Evolutionary conservation across 2,113 vertebrate species (phyloP), one percentile per base, ranked within the genome.

Genomic region (Podarcis muralis): DNA sequence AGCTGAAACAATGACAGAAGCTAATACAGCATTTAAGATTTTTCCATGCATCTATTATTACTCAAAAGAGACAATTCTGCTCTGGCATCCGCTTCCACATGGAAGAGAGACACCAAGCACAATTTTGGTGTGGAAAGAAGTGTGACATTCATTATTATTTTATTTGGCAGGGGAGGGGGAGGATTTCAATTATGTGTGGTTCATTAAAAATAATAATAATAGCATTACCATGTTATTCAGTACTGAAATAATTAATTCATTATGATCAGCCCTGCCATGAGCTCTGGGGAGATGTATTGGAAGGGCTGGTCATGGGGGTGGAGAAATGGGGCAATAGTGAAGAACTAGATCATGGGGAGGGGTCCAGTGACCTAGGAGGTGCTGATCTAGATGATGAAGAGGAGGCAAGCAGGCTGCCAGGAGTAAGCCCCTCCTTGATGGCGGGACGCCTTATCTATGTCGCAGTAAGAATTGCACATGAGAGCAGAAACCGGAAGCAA

Each of bases 121-220:
- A 65, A 48, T 75, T 40, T 74, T 82, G 57, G 20, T 75, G 11
- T 71, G 30, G 71, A 32, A 79, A 79, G 7, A 82, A 81, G 53
- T 65, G 62, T 68, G 59, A 88, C 68, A 40, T 48, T 81, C 53
- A 25, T 82, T 83, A 83, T 48, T 53, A 62, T 88, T 83, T 83
- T 35, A 27, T 83, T 43, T 76, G 66, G 83, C 18, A 6, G 35
- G 32, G 27, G 43, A 65, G 40, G 23, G 43, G 43, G 25, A 65
- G 35, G 59, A 30, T 68, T 88, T 48, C 11, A 83, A 66, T 83
- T 83, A 83, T 53, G 22, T 83, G 15, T 74, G 81, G 72, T 30
- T 53, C 62, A 68, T 87, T 65, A 65, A 87, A 87, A 81, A 81
- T 22, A 18, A 53, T 22, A 18, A 53, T 53, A 53, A 66, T 81